These are phyloP conservation scores for Xestia c-nigrum DNA, from an alignment of 2,888 invertebrate species.

Conservation along the genomic window DNA sequence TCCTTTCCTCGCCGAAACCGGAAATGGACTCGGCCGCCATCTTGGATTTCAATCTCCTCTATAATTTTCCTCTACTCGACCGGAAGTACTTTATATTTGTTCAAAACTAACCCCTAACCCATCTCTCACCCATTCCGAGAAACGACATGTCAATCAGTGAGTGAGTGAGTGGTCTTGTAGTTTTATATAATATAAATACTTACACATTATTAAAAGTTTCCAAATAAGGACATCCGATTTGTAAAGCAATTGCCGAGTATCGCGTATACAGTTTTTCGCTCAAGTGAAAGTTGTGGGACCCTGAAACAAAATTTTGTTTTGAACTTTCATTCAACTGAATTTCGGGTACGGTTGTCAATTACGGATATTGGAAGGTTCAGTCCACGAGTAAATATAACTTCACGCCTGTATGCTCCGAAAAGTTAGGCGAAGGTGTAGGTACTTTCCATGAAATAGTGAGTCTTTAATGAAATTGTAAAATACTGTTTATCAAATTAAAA, in stretches of 20 bases:
- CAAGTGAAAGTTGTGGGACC: constrained; percentile 92
- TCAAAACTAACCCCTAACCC: too few species aligned
- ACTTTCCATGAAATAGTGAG: background rate
- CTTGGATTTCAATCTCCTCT: too few species aligned
- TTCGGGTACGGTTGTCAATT: constrained; percentile 17
- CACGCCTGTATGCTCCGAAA: background rate
- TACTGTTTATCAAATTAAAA: background rate
- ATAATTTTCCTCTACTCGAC: too few species aligned
- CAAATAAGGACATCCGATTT: constrained; percentile 94
- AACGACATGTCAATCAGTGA: too few species aligned
- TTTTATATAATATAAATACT: too few species aligned
- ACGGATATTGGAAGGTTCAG: constrained; percentile 5
- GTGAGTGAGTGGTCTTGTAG: too few species aligned
- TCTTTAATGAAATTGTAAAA: background rate
- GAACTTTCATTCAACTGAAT: constrained; percentile 16
- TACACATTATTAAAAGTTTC: constrained; percentile 94
- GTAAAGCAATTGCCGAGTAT: constrained; percentile 94
- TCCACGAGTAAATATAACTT: background rate
- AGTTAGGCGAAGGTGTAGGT: background rate
- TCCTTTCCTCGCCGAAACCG: too few species aligned
- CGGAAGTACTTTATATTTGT: too few species aligned
- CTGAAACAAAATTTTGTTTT: constrained; percentile 78
- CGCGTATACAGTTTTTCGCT: constrained; percentile 94
- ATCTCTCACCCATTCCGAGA: too few species aligned
- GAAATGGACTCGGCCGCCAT: too few species aligned